phyloP scores from a whole-genome alignment of 2,888 invertebrate genomes.

The Parnassius apollo region DNA sequence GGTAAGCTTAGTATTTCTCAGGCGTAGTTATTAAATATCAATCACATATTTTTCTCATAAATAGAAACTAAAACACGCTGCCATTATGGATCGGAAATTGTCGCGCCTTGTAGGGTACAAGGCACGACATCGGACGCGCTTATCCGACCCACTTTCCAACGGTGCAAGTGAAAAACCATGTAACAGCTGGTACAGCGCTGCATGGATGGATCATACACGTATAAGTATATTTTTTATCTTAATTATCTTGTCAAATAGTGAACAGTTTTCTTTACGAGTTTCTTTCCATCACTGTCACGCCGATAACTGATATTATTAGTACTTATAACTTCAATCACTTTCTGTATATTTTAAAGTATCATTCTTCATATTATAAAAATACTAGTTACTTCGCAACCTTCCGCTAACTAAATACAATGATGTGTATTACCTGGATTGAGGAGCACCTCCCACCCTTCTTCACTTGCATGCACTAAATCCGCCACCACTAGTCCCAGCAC shows the following conservation, averaged over 20 bases:
- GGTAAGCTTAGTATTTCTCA: slow-evolving; percentile 2
- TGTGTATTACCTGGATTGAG: too few species aligned
- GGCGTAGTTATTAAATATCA: slow-evolving; percentile 24
- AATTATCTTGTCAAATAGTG: background rate
- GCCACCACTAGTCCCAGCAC: too few species aligned
- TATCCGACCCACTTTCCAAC: slow-evolving; percentile 65
- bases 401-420: too few species aligned
- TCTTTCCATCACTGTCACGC: slow-evolving; percentile 1
- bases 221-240: background rate
- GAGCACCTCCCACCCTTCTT: too few species aligned
- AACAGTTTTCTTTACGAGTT: background rate
- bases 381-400: too few species aligned
- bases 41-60: slow-evolving; percentile 33
- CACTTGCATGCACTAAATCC: too few species aligned
- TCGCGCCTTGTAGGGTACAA: slow-evolving; percentile 57
- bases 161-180: slow-evolving; percentile 42
- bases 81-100: slow-evolving; percentile 54
- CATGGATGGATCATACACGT: background rate
- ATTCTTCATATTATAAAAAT: too few species aligned
- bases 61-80: slow-evolving; percentile 37
- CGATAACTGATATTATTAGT: too few species aligned
- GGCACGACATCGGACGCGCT: slow-evolving; percentile 50
- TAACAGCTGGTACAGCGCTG: slow-evolving; percentile 23
- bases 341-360: slow-evolving; percentile 1
- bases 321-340: background rate